A percentile compares a stretch with the other conserved stretches of the same genome.
phyloP scores from a whole-genome alignment of 2,113 vertebrate species.

The Phylloscopus whistleri region DNA sequence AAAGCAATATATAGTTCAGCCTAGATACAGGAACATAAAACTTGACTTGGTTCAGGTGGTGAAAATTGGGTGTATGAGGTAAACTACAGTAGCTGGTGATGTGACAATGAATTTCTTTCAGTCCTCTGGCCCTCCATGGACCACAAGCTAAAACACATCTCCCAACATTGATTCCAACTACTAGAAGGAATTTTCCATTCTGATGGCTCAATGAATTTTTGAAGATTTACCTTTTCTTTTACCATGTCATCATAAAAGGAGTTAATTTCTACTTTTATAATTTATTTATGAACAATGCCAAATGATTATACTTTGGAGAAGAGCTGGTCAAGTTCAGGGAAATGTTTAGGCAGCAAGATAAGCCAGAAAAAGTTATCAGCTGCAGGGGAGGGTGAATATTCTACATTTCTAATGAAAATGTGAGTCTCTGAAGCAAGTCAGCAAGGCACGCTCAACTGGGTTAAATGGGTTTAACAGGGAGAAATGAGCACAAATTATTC shows the following conservation, averaged over 20 bases:
- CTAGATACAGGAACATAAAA: background rate
- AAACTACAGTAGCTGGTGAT: background rate
- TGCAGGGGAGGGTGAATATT: background rate
- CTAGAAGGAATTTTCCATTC: background rate
- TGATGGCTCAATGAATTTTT: background rate
- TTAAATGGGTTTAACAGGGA: conserved; percentile 34
- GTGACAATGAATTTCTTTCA: background rate
- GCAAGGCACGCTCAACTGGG: background rate
- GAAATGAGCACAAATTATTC: conserved; percentile 45
- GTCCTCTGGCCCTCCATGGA: background rate
- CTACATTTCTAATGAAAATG: background rate
- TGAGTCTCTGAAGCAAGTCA: background rate
- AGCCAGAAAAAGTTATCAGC: background rate
- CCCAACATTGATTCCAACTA: background rate
- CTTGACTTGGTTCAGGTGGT: background rate
- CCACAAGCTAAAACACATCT: background rate
- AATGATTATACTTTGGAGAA: background rate
- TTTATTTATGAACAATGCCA: background rate
- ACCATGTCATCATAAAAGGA: background rate
- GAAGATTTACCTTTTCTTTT: background rate
- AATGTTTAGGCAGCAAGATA: background rate
- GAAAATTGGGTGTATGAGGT: background rate
- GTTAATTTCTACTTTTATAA: background rate
- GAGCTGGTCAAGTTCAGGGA: background rate
- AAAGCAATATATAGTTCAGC: background rate